phyloP scores from a whole-genome alignment of 2,888 invertebrate genomes.

The Nowickia ferox region DNA sequence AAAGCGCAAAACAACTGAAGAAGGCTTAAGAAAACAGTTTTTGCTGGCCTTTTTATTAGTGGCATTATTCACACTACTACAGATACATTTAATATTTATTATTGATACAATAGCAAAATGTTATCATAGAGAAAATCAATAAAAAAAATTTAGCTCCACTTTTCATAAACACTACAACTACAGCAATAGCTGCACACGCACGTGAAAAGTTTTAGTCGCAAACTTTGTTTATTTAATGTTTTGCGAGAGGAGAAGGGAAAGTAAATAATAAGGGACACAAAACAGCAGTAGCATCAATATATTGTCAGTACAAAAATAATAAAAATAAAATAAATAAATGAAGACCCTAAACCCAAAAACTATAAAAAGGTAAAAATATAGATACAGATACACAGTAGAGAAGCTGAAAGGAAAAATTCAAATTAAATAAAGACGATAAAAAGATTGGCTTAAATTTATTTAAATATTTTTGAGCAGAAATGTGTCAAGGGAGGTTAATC shows the following conservation, averaged over 20 bases:
- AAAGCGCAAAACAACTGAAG: conserved; percentile 3
- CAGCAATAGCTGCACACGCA: not conserved
- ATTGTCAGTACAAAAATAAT: not conserved
- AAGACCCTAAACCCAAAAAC: not conserved
- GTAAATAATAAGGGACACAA: not conserved
- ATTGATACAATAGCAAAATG: conserved; percentile 45
- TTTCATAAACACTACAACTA: not conserved
- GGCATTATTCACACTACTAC: conserved; percentile 13
- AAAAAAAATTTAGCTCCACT: not conserved
- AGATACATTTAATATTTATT: conserved; percentile 1
- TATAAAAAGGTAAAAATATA: not conserved
- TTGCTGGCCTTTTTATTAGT: conserved; percentile 37
- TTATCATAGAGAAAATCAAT: conserved; percentile 49
- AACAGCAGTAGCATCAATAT: not conserved
- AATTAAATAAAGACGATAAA: conserved; percentile 19
- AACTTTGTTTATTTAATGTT: not conserved
- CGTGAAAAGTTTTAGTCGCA: not conserved
- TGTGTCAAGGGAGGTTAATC: not conserved
- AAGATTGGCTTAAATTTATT: not conserved
- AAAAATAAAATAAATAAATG: conserved; percentile 2
- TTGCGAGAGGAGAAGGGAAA: not conserved
- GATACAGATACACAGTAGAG: not conserved
- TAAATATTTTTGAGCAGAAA: not conserved
- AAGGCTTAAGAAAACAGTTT: conserved; percentile 3
- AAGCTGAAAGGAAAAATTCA: not conserved